Evolutionary conservation across 2,888 invertebrate species (phyloP).

Genomic region (Peribatodes rhomboidaria): DNA sequence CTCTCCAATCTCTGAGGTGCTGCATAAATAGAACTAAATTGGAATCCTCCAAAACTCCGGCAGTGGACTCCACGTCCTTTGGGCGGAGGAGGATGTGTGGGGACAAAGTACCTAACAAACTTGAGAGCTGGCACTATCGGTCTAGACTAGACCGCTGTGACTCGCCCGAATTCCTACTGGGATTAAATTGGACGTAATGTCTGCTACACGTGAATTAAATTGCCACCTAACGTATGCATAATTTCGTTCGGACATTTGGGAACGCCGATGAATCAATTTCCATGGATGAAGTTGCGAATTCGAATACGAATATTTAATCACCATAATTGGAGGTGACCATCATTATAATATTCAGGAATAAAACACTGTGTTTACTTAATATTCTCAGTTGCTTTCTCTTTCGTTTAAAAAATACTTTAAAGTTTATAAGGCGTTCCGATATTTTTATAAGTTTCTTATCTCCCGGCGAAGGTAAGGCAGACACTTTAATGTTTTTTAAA

Average conservation of each 20-base stretch:
- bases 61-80: slow-evolving; percentile 66
- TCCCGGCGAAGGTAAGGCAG: slow-evolving; percentile 30
- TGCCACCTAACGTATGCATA: slow-evolving; percentile 53
- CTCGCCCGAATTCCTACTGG: slow-evolving; percentile 67
- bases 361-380: background rate
- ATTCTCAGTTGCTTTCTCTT: background rate
- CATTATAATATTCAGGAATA: background rate
- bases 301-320: slow-evolving; percentile 19
- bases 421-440: slow-evolving; percentile 9
- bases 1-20: slow-evolving; percentile 58
- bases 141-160: slow-evolving; percentile 62
- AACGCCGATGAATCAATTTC: slow-evolving; percentile 48
- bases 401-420: slow-evolving; percentile 1
- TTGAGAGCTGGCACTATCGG: slow-evolving; percentile 75
- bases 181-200: slow-evolving; percentile 74
- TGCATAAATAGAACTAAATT: slow-evolving; percentile 78
- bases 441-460: slow-evolving; percentile 31
- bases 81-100: slow-evolving; percentile 55
- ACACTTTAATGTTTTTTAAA: slow-evolving; percentile 60
- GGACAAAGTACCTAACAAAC: slow-evolving; percentile 73
- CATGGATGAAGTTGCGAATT: slow-evolving; percentile 36
- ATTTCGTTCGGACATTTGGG: slow-evolving; percentile 41
- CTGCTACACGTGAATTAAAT: slow-evolving; percentile 66
- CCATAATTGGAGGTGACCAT: slow-evolving; percentile 1
- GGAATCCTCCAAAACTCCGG: slow-evolving; percentile 69